phyloP scores from a whole-genome alignment of 2,113 vertebrate species.

The Ursus arctos region DNA sequence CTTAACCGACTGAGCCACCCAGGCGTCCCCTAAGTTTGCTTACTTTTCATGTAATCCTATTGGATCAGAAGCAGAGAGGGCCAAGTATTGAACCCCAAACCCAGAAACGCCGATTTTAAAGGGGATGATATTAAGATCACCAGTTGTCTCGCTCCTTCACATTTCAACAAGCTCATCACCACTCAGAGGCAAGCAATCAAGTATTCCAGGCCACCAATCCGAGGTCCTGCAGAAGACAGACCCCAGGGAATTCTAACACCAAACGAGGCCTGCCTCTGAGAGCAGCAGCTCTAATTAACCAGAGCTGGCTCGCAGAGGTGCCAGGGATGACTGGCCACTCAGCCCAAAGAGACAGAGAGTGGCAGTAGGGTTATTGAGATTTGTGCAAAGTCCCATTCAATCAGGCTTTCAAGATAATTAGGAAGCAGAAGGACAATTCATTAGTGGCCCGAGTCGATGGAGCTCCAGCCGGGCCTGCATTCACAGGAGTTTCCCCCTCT shows the following conservation, averaged over 20 bases:
- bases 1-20: neutral
- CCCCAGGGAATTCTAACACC: neutral
- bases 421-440: conserved; percentile 78
- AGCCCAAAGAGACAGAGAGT: conserved; percentile 58
- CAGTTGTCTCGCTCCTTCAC: neutral
- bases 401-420: conserved; percentile 86
- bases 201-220: neutral
- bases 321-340: conserved; percentile 80
- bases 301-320: conserved; percentile 73
- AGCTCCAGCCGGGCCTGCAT: conserved; percentile 59
- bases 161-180: neutral
- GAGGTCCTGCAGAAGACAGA: neutral
- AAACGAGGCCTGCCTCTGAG: neutral
- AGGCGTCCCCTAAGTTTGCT: too few species aligned
- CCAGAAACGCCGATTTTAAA: neutral
- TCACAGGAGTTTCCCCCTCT: conserved; percentile 59
- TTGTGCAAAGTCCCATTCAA: conserved; percentile 75
- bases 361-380: conserved; percentile 66
- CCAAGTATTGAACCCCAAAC: neutral
- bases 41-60: neutral
- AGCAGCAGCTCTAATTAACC: conserved; percentile 65
- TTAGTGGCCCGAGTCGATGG: conserved; percentile 64
- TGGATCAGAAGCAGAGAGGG: neutral
- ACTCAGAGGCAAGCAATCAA: neutral
- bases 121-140: neutral